Evolutionary conservation across 2,113 vertebrate species (phyloP).

Genomic region (Pseudorectes ferrugineus): DNA sequence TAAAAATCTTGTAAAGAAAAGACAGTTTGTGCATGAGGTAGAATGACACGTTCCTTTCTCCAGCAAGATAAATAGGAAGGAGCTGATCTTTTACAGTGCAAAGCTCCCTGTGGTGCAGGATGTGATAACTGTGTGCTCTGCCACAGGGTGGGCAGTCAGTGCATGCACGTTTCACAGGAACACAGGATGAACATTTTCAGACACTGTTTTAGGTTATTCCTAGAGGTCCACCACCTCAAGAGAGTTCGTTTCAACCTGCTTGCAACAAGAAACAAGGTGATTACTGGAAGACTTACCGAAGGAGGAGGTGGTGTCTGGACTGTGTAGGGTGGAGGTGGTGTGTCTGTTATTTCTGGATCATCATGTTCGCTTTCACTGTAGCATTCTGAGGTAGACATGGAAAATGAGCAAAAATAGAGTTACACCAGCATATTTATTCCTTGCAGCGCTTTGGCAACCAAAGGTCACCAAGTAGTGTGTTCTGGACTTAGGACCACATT

Average conservation of each 20-base stretch:
- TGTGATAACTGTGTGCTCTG: not conserved
- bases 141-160: rapidly evolving
- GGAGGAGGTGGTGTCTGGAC: slow-evolving; percentile 57
- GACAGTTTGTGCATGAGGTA: not conserved
- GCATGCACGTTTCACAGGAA: not conserved
- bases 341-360: slow-evolving; percentile 83
- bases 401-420: not conserved
- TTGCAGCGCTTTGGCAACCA: rapidly evolving
- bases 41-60: not conserved
- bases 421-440: not conserved
- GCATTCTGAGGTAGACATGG: slow-evolving; percentile 77
- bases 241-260: not conserved
- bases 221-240: not conserved
- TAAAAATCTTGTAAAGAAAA: not conserved
- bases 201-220: not conserved
- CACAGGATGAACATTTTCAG: not conserved
- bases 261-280: not conserved
- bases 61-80: not conserved
- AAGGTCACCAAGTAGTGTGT: not conserved
- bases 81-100: not conserved
- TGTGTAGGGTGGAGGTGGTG: slow-evolving; percentile 76
- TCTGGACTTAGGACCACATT: not conserved
- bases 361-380: slow-evolving; percentile 97
- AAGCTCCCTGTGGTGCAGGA: not conserved
- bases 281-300: slow-evolving; percentile 41